Percentiles rank a stretch among this genome's conserved stretches.
These are phyloP conservation scores for Arctia plantaginis DNA, from an alignment of 2,888 invertebrate species.

Conservation along the genomic window DNA sequence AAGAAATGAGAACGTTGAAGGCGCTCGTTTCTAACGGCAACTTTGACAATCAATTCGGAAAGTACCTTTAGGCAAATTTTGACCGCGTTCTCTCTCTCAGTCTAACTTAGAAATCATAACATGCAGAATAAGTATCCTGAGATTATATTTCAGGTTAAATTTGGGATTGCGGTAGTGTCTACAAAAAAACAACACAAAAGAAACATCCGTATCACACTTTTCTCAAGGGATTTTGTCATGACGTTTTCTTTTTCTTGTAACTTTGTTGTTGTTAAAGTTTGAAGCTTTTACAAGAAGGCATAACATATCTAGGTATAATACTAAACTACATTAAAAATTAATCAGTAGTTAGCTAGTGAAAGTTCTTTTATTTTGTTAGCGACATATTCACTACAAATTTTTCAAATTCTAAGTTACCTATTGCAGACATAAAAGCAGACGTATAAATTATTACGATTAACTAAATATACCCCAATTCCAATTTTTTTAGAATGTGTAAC, in stretches of 20 bases:
- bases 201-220: background rate
- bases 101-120: constrained; percentile 25
- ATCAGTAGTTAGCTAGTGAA: background rate
- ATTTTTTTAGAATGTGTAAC: too few species aligned
- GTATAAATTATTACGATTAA: too few species aligned
- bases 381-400: too few species aligned
- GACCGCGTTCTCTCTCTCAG: constrained; percentile 15
- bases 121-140: constrained; percentile 33
- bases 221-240: background rate
- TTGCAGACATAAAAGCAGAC: too few species aligned
- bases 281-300: background rate
- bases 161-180: background rate
- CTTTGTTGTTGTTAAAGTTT: background rate
- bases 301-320: background rate
- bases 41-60: constrained; percentile 46
- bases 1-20: constrained; percentile 40
- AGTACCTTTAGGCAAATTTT: constrained; percentile 37
- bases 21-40: constrained; percentile 41
- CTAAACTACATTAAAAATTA: background rate
- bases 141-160: constrained; percentile 27
- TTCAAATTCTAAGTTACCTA: too few species aligned
- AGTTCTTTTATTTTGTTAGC: background rate
- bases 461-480: too few species aligned
- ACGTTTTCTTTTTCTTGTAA: background rate
- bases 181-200: background rate